Evolutionary conservation across 1,140 invertebrate genomes (phyloP).

Genomic region (Wiebesia pumilae): DNA sequence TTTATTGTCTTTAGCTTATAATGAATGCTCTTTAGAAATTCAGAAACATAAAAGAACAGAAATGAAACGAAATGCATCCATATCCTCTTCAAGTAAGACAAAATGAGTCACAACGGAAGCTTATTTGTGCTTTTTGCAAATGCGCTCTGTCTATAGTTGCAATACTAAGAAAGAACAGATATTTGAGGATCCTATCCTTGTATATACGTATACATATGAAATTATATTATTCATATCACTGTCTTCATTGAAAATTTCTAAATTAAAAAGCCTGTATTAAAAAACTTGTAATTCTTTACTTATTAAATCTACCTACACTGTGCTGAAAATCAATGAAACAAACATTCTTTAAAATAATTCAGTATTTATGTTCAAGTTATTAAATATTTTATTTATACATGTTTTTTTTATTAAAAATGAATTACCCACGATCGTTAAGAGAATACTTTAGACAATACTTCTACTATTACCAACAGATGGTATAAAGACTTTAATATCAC

Average conservation of each 20-base stretch:
- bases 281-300: conserved; percentile 46
- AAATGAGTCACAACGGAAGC: conserved; percentile 26
- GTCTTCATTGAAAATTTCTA: conserved; percentile 72
- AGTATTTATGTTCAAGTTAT: neutral
- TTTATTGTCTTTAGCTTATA: conserved; percentile 66
- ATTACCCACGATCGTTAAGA: neutral
- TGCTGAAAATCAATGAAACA: neutral
- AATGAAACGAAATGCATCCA: conserved; percentile 40
- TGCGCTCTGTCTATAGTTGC: conserved; percentile 42
- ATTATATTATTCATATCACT: conserved; percentile 73
- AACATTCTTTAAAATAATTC: neutral
- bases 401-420: neutral
- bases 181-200: conserved; percentile 65
- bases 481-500: neutral
- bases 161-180: conserved; percentile 56
- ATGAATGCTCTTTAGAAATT: conserved; percentile 63
- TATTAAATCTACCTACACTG: neutral
- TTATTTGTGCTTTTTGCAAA: conserved; percentile 45
- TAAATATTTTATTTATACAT: neutral
- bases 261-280: conserved; percentile 73
- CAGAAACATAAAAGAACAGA: conserved; percentile 45
- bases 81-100: conserved; percentile 38
- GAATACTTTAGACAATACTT: neutral
- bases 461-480: neutral
- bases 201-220: conserved; percentile 68